Evolutionary conservation across 2,113 vertebrate genomes (phyloP).

Genomic region (Eubucco bourcierii): DNA sequence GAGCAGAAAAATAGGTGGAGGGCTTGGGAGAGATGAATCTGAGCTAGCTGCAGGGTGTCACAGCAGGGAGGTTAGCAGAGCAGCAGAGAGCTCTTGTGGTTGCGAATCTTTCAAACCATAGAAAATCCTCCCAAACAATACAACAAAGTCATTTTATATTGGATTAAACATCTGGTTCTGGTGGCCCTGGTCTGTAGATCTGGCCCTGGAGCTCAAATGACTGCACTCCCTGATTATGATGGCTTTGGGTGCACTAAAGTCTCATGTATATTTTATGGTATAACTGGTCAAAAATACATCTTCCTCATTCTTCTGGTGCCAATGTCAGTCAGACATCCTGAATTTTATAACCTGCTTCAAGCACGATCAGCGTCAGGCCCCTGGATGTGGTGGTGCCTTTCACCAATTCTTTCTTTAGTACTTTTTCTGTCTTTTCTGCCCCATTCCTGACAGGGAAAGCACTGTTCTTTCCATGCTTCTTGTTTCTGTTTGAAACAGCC

Average conservation of each 20-base stretch:
- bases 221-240: neutral
- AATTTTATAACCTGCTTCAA: neutral
- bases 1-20: neutral
- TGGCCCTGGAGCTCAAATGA: neutral
- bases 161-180: neutral
- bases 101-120: neutral
- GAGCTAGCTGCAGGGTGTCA: neutral
- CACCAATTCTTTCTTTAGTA: neutral
- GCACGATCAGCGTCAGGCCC: neutral
- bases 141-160: neutral
- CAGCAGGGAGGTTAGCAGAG: neutral
- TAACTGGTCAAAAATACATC: neutral
- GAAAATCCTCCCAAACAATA: neutral
- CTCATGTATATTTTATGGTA: fast-evolving
- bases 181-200: neutral
- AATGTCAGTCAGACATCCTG: neutral
- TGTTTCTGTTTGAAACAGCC: slow-evolving; percentile 10
- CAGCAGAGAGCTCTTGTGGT: neutral
- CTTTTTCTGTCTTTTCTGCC: neutral
- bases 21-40: neutral
- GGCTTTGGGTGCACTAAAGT: neutral
- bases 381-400: slow-evolving; percentile 3
- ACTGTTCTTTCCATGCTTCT: slow-evolving; percentile 5
- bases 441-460: slow-evolving; percentile 22
- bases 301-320: neutral